Conservation (phyloP, 2,888 invertebrate species). For the Gymnoscelis rufifasciata region DNA sequence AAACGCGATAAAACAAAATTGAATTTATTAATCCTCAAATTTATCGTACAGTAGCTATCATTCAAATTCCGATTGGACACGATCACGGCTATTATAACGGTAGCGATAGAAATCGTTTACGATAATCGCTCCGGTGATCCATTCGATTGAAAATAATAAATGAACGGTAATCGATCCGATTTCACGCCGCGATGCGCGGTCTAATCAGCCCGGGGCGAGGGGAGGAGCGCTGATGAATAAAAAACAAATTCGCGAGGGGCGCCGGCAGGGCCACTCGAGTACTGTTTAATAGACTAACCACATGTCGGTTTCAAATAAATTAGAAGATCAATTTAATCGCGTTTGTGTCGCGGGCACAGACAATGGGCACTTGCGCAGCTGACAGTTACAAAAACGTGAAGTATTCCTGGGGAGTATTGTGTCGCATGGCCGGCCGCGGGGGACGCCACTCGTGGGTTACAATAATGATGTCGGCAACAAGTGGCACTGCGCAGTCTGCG, state of each 20-base stretch:
- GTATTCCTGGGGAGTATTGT: constrained; percentile 9
- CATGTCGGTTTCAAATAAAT: constrained; percentile 38
- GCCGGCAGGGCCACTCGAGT: constrained; percentile 36
- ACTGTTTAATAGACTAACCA: constrained; percentile 28
- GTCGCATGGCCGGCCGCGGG: constrained; percentile 14
- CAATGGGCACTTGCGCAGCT: constrained; percentile 71
- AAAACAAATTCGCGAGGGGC: constrained; percentile 52
- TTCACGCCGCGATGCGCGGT: constrained; percentile 57
- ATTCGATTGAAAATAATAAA: constrained; percentile 41
- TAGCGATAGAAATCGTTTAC: constrained; percentile 46
- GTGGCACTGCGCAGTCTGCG: constrained; percentile 27
- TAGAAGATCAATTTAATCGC: constrained; percentile 50
- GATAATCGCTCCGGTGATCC: constrained; percentile 48
- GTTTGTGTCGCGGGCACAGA: constrained; percentile 45
- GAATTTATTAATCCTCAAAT: constrained; percentile 37
- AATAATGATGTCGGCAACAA: constrained; percentile 27
- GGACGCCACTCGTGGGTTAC: constrained; percentile 17
- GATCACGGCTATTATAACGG: constrained; percentile 47
- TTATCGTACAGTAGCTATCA: constrained; percentile 52
- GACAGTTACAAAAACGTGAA: constrained; percentile 58
- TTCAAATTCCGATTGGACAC: constrained; percentile 58
- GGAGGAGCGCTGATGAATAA: constrained; percentile 52
- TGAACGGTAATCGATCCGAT: constrained; percentile 63
- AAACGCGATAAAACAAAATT: constrained; percentile 30
- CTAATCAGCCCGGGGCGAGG: constrained; percentile 42